Evolutionary conservation across 2,113 vertebrate genomes (phyloP).

Genomic region (Columbina picui): DNA sequence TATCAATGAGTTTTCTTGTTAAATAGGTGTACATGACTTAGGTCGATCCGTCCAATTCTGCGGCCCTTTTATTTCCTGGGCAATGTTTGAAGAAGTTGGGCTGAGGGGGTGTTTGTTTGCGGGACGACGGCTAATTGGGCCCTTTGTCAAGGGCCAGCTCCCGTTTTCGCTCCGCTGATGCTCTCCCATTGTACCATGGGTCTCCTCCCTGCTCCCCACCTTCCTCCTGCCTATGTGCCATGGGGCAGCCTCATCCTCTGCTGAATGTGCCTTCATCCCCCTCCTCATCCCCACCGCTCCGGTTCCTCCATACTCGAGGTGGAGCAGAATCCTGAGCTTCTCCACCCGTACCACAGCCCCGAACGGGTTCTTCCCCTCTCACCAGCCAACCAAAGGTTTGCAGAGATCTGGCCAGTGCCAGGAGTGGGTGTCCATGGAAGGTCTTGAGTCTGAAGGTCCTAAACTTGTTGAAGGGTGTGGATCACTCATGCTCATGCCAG

Average conservation of each 20-base stretch:
- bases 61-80: conserved; percentile 34
- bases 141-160: neutral
- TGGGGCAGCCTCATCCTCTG: neutral
- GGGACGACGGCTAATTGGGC: neutral
- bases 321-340: neutral
- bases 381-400: neutral
- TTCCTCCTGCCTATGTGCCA: rapidly evolving
- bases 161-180: rapidly evolving
- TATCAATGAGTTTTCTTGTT: conserved; percentile 67
- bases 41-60: conserved; percentile 20
- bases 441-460: neutral
- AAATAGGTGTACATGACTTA: conserved; percentile 54
- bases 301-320: neutral
- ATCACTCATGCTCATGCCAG: neutral
- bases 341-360: rapidly evolving
- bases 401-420: neutral
- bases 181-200: rapidly evolving
- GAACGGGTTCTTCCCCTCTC: neutral
- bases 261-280: neutral
- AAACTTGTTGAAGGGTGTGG: neutral
- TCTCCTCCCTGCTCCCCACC: neutral
- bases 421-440: neutral
- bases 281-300: rapidly evolving
- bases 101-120: conserved; percentile 23
- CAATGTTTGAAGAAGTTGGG: neutral